These are phyloP conservation scores for Erinaceus europaeus DNA, from an alignment of 2,113 vertebrate species.

Conservation along the genomic window DNA sequence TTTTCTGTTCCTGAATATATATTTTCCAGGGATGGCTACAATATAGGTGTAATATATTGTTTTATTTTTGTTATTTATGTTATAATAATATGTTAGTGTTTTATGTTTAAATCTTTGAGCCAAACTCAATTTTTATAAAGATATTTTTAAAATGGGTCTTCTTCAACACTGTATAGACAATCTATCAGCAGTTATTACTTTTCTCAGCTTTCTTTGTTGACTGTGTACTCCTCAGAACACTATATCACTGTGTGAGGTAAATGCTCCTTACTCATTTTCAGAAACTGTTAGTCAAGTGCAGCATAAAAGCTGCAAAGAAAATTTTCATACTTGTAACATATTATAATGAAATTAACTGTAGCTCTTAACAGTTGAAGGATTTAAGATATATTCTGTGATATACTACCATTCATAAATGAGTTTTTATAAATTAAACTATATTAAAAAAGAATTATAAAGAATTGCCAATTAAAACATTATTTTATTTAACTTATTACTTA, in stretches of 20 bases:
- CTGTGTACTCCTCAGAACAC: neutral
- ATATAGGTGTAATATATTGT: neutral
- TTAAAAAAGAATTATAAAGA: neutral
- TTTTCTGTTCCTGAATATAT: neutral
- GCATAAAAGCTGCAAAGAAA: neutral
- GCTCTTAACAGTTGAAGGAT: neutral
- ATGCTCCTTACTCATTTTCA: neutral
- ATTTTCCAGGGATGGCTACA: neutral
- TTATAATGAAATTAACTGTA: neutral
- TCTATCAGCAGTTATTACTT: neutral
- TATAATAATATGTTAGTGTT: neutral
- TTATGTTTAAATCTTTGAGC: neutral
- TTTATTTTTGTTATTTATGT: constrained; percentile 7
- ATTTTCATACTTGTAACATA: neutral
- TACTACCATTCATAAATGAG: neutral
- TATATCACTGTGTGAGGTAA: too few relatives aligned
- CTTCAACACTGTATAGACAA: neutral
- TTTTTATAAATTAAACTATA: neutral
- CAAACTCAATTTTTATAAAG: neutral
- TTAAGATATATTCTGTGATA: neutral
- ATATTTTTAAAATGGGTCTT: neutral
- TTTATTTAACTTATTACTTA: neutral
- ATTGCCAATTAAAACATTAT: neutral
- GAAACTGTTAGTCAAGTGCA: neutral
- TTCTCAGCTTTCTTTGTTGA: neutral